Percentiles rank a stretch among this genome's conserved stretches.
These are phyloP conservation scores for Mastigias papua DNA, from an alignment of 30 jellyfish, hydroid and myxozoan species.

Conservation along the genomic window DNA sequence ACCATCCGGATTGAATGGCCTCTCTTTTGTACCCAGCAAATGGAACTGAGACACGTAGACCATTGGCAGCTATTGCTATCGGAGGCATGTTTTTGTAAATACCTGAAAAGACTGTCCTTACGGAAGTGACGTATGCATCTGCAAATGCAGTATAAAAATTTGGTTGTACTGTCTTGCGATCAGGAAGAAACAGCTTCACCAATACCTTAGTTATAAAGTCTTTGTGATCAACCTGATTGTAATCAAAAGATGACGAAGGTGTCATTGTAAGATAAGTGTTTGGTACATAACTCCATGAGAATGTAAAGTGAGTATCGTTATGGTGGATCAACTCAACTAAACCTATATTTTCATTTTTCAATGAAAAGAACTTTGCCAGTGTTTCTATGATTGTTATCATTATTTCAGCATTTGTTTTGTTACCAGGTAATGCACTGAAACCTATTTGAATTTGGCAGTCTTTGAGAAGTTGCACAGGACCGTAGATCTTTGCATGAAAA, in stretches of 20 bases:
- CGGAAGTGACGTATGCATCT: slow-evolving; percentile 49
- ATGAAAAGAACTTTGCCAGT: slow-evolving; percentile 39
- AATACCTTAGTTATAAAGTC: slow-evolving; percentile 60
- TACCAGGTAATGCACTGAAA: slow-evolving; percentile 29
- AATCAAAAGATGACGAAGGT: neutral
- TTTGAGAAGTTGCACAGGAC: slow-evolving; percentile 42
- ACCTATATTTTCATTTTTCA: slow-evolving; percentile 57
- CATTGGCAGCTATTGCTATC: slow-evolving; percentile 31
- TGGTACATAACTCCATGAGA: slow-evolving; percentile 81
- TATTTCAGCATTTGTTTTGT: slow-evolving; percentile 15
- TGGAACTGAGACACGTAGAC: slow-evolving; percentile 40
- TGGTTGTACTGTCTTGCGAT: slow-evolving; percentile 62
- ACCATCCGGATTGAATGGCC: slow-evolving; percentile 56
- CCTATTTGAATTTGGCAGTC: slow-evolving; percentile 73
- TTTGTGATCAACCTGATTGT: slow-evolving; percentile 54
- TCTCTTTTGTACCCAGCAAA: slow-evolving; percentile 69
- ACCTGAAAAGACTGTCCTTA: slow-evolving; percentile 74
- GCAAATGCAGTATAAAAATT: slow-evolving; percentile 68
- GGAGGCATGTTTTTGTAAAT: slow-evolving; percentile 87
- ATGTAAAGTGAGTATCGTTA: slow-evolving; percentile 34
- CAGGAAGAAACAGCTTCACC: slow-evolving; percentile 65
- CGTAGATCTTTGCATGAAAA: slow-evolving; percentile 56
- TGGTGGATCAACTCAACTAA: slow-evolving; percentile 54
- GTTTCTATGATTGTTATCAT: neutral
- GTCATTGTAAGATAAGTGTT: slow-evolving; percentile 27